Evolutionary conservation across 1,140 invertebrate species (phyloP), one percentile per base, ranked within the genome.

Genomic region (Platorchestia sp.): DNA sequence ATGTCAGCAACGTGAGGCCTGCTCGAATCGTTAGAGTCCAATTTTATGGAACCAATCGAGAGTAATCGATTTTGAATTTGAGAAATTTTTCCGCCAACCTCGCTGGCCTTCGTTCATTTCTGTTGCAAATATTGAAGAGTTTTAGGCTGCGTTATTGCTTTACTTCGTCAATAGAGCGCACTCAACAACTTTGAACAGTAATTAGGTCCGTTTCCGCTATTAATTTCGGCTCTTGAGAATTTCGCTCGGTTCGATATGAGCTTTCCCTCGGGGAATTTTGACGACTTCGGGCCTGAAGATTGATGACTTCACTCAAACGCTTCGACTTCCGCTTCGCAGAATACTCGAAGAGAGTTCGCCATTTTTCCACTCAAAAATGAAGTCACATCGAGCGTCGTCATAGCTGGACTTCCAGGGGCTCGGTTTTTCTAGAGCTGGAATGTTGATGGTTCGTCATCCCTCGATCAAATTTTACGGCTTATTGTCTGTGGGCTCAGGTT

Each of bases 131-230:
- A 89, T 89, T 89, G 41, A 75, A 75, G 59, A 89, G 87, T 89
- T 89, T 89, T 89, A 44, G 41, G 16, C 41, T 22, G 10, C 87
- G 87, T 42, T 89, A 89, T 89, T 89, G 87, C 87, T 42, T 89
- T 89, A 42, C 87, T 89, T 89, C 27, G n/a, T 27, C 87, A 44
- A 89, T 89, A 89, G 87, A 89, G 87, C 5, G 87, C 87, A 42
- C 87, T 89, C 43, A 41, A 42, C n/a, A 89, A 89, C 87, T 89
- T 89, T 42, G n/a, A 44, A 89, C 43, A 42, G 91, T 47, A 93
- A 93, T 93, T 93, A 93, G 91, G 91, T 27, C 91, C 22, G 91
- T 93, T n/a, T 44, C 91, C 91, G 45, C 91, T n/a, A 93, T 93
- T 93, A 93, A 93, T 93, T 93, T 47, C 45, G 45, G 19, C 91